phyloP scores from a whole-genome alignment of 2,797 vertebrate genomes.

The Macrochelys suwanniensis region DNA sequence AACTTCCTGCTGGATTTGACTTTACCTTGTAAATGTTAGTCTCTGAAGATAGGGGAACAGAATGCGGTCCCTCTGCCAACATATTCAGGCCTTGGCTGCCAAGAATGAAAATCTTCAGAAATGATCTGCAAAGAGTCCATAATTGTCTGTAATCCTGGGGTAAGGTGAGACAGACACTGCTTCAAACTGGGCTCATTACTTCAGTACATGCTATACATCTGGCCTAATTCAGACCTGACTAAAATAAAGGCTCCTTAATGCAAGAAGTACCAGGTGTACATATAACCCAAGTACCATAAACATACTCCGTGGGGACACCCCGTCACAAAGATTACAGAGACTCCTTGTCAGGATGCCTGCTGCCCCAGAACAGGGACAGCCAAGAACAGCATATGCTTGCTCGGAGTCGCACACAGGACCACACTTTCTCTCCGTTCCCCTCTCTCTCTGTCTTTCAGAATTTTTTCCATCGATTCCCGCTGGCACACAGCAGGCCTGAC shows the following conservation, averaged over 20 bases:
- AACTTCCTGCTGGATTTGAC: background rate
- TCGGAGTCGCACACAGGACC: background rate
- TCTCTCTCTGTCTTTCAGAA: background rate
- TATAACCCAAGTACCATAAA: background rate
- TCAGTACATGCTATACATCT: background rate
- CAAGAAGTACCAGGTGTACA: background rate
- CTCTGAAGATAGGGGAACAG: slow-evolving; percentile 16
- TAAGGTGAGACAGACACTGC: background rate
- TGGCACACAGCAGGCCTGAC: background rate
- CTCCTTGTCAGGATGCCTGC: background rate
- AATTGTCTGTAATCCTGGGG: slow-evolving; percentile 4
- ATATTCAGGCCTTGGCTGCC: background rate
- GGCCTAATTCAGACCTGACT: background rate
- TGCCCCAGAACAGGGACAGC: background rate
- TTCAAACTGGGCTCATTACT: background rate
- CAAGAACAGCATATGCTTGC: slow-evolving; percentile 1
- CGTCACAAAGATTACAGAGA: background rate
- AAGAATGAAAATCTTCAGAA: background rate
- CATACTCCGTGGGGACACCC: background rate
- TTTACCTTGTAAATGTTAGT: background rate
- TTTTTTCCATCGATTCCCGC: background rate
- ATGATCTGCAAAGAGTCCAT: background rate
- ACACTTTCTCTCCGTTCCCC: background rate
- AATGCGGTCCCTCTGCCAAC: background rate
- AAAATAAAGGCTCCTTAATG: slow-evolving; percentile 10